These are phyloP conservation scores for Struthio camelus DNA, from an alignment of 2,113 vertebrate genomes.

Conservation along the genomic window DNA sequence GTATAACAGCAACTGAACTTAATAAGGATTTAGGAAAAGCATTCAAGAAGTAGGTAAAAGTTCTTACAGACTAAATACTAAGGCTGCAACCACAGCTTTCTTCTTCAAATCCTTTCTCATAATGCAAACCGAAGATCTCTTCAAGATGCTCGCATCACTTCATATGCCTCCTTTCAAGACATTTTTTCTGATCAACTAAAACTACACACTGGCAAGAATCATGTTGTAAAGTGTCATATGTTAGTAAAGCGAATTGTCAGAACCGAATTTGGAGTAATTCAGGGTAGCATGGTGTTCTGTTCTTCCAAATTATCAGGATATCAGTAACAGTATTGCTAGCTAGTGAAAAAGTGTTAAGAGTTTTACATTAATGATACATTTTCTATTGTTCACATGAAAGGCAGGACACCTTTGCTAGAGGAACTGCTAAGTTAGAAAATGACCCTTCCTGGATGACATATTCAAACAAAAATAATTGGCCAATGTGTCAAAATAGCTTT, in stretches of 20 bases:
- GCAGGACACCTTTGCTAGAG: neutral
- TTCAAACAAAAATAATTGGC: neutral
- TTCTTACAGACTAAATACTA: slow-evolving; percentile 24
- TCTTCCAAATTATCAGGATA: neutral
- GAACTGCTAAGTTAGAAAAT: neutral
- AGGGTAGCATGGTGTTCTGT: neutral
- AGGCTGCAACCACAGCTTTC: neutral
- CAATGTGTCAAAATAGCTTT: neutral
- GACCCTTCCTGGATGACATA: neutral
- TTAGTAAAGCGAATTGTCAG: neutral
- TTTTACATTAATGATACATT: neutral
- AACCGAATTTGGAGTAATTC: neutral
- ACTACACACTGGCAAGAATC: neutral
- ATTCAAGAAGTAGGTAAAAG: neutral
- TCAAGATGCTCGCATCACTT: neutral
- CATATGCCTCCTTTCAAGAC: neutral
- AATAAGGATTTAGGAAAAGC: neutral
- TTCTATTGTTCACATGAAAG: neutral
- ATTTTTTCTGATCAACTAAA: neutral
- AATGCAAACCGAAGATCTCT: neutral
- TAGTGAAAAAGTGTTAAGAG: neutral
- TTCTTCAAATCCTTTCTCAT: neutral
- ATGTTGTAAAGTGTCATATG: neutral
- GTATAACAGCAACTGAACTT: neutral
- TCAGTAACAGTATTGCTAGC: neutral